phyloP scores from a whole-genome alignment of 2,113 vertebrate genomes.

The Triplophysa siluroides region DNA sequence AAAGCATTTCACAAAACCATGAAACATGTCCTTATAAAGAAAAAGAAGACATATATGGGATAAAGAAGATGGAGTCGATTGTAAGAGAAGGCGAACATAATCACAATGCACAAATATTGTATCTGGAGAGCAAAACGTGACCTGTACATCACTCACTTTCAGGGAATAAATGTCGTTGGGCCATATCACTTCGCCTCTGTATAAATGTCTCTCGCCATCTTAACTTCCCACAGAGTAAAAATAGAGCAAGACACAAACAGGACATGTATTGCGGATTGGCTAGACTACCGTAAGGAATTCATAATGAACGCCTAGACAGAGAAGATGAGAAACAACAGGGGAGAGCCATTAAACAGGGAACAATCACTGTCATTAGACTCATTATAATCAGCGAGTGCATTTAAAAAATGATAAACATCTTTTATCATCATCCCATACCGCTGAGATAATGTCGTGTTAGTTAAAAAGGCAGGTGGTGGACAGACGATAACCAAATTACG shows the following conservation, averaged over 20 bases:
- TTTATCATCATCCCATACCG: constrained; percentile 32
- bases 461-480: constrained; percentile 26
- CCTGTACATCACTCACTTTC: background rate
- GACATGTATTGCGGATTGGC: constrained; percentile 70
- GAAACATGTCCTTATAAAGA: too few species aligned
- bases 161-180: background rate
- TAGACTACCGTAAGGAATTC: constrained; percentile 62
- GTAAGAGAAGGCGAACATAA: too few species aligned
- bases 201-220: background rate
- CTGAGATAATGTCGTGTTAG: constrained; percentile 15
- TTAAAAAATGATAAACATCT: constrained; percentile 45
- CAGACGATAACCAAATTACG: background rate
- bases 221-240: constrained; percentile 65
- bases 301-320: constrained; percentile 64
- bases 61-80: too few species aligned
- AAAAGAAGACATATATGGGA: too few species aligned
- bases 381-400: constrained; percentile 48
- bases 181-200: background rate
- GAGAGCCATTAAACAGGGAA: constrained; percentile 25
- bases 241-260: constrained; percentile 66
- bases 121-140: too few species aligned
- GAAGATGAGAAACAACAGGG: constrained; percentile 42
- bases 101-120: too few species aligned
- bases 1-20: too few species aligned
- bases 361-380: constrained; percentile 46